These are phyloP conservation scores for Ericerus pela DNA, from an alignment of 1,140 invertebrate species.

Conservation along the genomic window DNA sequence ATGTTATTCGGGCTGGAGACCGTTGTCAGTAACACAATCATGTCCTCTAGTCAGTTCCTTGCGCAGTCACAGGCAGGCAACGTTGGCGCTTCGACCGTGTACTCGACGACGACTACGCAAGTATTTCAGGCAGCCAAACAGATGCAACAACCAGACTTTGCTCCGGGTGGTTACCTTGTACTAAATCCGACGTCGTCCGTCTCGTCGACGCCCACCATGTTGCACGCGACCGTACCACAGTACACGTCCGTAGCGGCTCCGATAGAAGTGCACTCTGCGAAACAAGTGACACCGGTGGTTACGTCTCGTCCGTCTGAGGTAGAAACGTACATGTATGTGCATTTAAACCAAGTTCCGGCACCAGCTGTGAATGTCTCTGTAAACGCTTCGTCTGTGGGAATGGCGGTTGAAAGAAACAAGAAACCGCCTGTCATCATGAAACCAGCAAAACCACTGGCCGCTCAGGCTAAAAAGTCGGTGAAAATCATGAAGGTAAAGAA, in stretches of 20 bases:
- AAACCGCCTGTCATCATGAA: too few species aligned
- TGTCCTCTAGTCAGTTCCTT: slow-evolving; percentile 67
- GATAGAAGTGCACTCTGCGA: not conserved
- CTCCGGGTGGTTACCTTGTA: too few species aligned
- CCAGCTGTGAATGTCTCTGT: not conserved
- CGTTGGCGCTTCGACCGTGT: slow-evolving; percentile 47
- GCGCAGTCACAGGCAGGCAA: slow-evolving; percentile 39
- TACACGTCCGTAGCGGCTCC: too few species aligned
- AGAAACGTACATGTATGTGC: not conserved
- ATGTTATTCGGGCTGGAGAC: slow-evolving; percentile 68
- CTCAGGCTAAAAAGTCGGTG: too few species aligned
- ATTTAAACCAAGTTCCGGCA: not conserved
- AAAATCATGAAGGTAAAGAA: too few species aligned
- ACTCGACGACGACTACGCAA: slow-evolving; percentile 63
- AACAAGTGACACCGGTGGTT: not conserved
- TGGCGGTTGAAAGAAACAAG: too few species aligned
- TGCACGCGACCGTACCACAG: not conserved
- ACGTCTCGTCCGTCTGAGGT: too few species aligned
- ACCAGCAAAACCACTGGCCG: too few species aligned
- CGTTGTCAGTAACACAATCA: slow-evolving; percentile 68
- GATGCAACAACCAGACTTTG: slow-evolving; percentile 27
- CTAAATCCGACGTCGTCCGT: too few species aligned
- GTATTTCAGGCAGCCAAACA: slow-evolving; percentile 67
- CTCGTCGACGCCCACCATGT: not conserved
- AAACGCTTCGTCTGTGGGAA: too few species aligned